Percentiles rank a stretch among this genome's conserved stretches.
phyloP scores from a whole-genome alignment of 2,888 invertebrate species.

The Anticlea derivata region DNA sequence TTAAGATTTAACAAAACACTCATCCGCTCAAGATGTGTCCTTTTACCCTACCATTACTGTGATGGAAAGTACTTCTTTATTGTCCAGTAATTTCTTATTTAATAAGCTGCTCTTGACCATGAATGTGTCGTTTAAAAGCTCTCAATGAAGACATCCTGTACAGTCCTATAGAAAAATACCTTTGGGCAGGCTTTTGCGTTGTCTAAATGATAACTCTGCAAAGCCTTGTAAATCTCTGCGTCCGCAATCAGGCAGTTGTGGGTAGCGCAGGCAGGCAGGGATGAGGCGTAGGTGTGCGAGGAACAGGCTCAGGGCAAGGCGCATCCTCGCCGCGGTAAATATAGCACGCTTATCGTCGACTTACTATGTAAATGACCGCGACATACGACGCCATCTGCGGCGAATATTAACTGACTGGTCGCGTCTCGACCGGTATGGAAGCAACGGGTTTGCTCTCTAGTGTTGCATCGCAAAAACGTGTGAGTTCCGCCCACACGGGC shows the following conservation, averaged over 20 bases:
- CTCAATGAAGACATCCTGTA: slow-evolving; percentile 26
- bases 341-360: slow-evolving; percentile 79
- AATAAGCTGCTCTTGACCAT: slow-evolving; percentile 30
- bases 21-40: slow-evolving; percentile 59
- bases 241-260: slow-evolving; percentile 8
- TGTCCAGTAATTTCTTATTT: slow-evolving; percentile 29
- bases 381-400: slow-evolving; percentile 75
- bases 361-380: slow-evolving; percentile 82
- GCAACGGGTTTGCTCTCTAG: slow-evolving; percentile 59
- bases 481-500: slow-evolving; percentile 63
- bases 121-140: slow-evolving; percentile 22
- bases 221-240: neutral
- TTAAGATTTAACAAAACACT: slow-evolving; percentile 60
- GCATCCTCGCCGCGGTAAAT: slow-evolving; percentile 74
- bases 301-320: slow-evolving; percentile 51
- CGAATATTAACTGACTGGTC: slow-evolving; percentile 69
- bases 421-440: slow-evolving; percentile 58
- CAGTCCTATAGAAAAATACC: neutral
- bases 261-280: slow-evolving; percentile 23
- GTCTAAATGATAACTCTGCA: neutral
- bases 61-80: slow-evolving; percentile 37
- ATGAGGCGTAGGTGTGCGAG: slow-evolving; percentile 57
- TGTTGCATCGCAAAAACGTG: slow-evolving; percentile 65
- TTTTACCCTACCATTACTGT: slow-evolving; percentile 45
- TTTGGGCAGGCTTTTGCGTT: neutral